Evolutionary conservation across 2,888 invertebrate species (phyloP), one percentile per base, ranked within the genome.

Genomic region (Zeuzera pyrina): DNA sequence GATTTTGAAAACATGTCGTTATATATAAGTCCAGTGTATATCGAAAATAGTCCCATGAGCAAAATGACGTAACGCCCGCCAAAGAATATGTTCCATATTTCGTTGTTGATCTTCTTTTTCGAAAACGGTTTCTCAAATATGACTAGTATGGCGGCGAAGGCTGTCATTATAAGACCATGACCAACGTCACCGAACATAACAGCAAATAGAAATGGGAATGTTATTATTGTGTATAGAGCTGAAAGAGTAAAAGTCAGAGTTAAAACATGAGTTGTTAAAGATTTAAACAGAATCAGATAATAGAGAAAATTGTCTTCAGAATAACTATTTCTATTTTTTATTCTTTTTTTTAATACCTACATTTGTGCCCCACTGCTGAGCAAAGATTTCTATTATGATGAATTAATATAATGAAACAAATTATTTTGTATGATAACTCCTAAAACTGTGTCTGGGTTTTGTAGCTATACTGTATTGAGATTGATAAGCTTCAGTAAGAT

Each of bases 121-220:
- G 67, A 40, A 27, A 91, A 71, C 37, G 68, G 81, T 44, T 88
- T 88, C 57, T 91, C 91, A 44, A 71, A 84, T 29, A 89, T 52
- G 33, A 90, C 87, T 68, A 91, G 84, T 67, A 86, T 87, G 8
- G 86, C 71, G 3, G 87, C 89, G 54, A 89, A 89, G 28, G 85
- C 51, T 3, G 89, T 79, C 88, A 92, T 88, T 37, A 91, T 76
- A 12, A 88, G 44, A 1, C 90, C 91, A 57, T 91, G 91, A 12
- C 91, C 91, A 45, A 87, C 78, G 68, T 91, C 91, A 12, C 91
- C 91, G 65, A 92, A 91, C 91, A 91, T 91, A 39, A 92, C 88
- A 39, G 90, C 90, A 68, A 91, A 92, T 34, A 91, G 78, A 68
- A 91, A 91, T 22, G 91, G 91, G 81, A 92, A 91, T 57, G 91